Percentiles rank a stretch among this genome's conserved stretches.
Evolutionary conservation across 1,140 invertebrate genomes (phyloP).

Genomic region (Meloidogyne chitwoodi): DNA sequence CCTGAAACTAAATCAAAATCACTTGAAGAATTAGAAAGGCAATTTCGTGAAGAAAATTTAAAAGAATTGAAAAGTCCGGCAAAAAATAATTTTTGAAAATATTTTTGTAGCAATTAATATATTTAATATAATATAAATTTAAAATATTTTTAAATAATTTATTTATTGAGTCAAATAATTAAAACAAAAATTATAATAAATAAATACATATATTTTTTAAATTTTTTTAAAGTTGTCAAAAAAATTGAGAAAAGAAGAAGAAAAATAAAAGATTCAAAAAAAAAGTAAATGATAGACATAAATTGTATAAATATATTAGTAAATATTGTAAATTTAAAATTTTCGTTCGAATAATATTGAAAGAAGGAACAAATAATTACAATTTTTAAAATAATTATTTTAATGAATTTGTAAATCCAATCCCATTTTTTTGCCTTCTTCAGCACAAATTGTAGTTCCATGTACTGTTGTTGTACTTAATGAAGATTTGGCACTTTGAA

Average conservation of each 20-base stretch:
- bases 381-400: not conserved
- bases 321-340: not conserved
- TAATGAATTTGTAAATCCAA: not conserved
- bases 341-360: not conserved
- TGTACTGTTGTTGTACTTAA: not conserved
- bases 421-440: not conserved
- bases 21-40: conserved; percentile 10
- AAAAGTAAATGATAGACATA: not conserved
- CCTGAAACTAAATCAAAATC: conserved; percentile 10
- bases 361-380: no score
- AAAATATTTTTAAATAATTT: no score
- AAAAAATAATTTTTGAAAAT: not conserved
- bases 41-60: conserved; percentile 6
- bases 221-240: not conserved
- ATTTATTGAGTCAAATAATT: no score
- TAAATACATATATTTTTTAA: no score
- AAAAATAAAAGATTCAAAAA: not conserved
- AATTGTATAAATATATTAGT: no score
- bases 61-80: conserved; percentile 4
- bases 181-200: no score
- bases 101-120: no score
- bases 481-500: not conserved
- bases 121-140: no score
- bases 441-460: not conserved
- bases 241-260: not conserved